Percentiles rank a stretch among this genome's conserved stretches.
These are phyloP conservation scores for Platycheirus albimanus DNA, from an alignment of 2,888 invertebrate genomes.

Conservation along the genomic window DNA sequence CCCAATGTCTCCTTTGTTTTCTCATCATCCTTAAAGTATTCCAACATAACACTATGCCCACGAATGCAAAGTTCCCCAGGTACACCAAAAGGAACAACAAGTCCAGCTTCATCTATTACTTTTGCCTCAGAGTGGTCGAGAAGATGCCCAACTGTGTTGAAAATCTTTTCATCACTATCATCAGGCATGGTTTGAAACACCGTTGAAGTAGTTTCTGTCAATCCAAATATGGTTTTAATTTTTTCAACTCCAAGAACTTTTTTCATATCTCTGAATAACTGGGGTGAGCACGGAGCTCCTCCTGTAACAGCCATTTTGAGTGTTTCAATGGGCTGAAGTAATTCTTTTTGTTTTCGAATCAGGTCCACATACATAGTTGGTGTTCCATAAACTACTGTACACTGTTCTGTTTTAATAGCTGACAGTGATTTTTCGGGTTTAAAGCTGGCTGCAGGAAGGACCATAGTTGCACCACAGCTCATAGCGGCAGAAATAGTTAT, in stretches of 20 bases:
- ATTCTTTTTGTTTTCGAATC: slow-evolving; percentile 83
- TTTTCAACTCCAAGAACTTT: slow-evolving; percentile 82
- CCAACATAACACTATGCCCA: slow-evolving; percentile 88
- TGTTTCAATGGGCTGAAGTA: slow-evolving; percentile 83
- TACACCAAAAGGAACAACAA: slow-evolving; percentile 86
- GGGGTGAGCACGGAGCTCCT: slow-evolving; percentile 88
- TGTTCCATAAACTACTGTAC: slow-evolving; percentile 89
- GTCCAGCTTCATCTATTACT: slow-evolving; percentile 85
- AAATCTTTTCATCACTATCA: slow-evolving; percentile 82
- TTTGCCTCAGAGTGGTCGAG: slow-evolving; percentile 85
- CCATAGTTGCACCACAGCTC: slow-evolving; percentile 85
- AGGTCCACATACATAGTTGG: slow-evolving; percentile 94
- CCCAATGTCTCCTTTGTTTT: slow-evolving; percentile 88
- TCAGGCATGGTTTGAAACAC: slow-evolving; percentile 84
- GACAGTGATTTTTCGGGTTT: slow-evolving; percentile 86
- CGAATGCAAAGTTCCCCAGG: slow-evolving; percentile 89
- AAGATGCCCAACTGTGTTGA: slow-evolving; percentile 84
- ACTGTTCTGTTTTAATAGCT: slow-evolving; percentile 88
- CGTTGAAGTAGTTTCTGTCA: slow-evolving; percentile 85
- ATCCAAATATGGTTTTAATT: slow-evolving; percentile 85
- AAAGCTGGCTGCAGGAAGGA: slow-evolving; percentile 85
- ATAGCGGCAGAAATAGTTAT: slow-evolving; percentile 85
- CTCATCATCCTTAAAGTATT: slow-evolving; percentile 89
- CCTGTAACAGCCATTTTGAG: slow-evolving; percentile 86
- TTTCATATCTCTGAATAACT: slow-evolving; percentile 84